These are phyloP conservation scores for Arrhamphus sclerolepis DNA, from an alignment of 2,797 vertebrate species.

Conservation along the genomic window DNA sequence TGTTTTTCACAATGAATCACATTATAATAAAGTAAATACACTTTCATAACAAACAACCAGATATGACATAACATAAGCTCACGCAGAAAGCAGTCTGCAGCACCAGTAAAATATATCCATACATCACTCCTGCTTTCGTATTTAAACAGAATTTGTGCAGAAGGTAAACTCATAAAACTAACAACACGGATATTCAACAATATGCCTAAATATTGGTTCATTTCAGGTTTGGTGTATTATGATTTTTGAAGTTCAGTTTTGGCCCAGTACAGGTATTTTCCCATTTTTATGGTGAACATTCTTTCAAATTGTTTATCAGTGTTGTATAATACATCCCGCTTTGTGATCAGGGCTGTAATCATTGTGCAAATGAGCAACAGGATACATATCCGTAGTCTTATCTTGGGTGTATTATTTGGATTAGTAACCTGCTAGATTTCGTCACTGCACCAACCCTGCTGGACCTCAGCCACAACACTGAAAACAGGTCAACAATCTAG, in stretches of 20 bases:
- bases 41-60: too few relatives aligned
- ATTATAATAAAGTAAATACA: neutral
- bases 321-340: neutral
- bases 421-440: neutral
- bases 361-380: slow-evolving; percentile 11
- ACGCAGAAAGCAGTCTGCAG: too few relatives aligned
- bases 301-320: slow-evolving; percentile 3
- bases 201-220: too few relatives aligned
- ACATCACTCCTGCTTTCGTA: too few relatives aligned
- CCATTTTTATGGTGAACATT: neutral
- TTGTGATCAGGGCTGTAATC: slow-evolving; percentile 9
- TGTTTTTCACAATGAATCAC: neutral
- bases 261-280: slow-evolving; percentile 4
- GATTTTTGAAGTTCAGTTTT: slow-evolving; percentile 8
- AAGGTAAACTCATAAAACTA: too few relatives aligned
- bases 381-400: neutral
- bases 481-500: neutral
- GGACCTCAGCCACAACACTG: slow-evolving; percentile 5
- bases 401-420: neutral
- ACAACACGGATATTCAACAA: too few relatives aligned
- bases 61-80: too few relatives aligned
- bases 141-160: too few relatives aligned
- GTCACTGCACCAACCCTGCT: slow-evolving; percentile 1
- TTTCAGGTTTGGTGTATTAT: neutral
- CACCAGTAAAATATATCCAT: too few relatives aligned